Conservation (phyloP, 2,113 vertebrate genomes). For the Telmatochromis sp. region DNA sequence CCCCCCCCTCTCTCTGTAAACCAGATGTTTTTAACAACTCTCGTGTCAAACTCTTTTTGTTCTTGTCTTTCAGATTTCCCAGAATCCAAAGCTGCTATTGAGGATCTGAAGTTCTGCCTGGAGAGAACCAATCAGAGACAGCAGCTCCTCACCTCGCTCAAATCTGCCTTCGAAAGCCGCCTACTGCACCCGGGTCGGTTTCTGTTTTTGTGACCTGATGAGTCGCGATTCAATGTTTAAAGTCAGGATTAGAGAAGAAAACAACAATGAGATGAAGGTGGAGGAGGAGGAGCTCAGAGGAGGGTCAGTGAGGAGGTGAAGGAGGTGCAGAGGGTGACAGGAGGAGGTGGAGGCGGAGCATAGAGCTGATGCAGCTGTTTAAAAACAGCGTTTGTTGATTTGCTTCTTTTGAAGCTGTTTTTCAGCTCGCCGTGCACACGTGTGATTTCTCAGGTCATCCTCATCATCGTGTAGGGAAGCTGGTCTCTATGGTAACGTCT, state of each 20-base stretch:
- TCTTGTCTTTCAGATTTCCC: constrained; percentile 81
- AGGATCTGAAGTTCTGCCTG: constrained; percentile 93
- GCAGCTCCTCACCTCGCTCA: constrained; percentile 89
- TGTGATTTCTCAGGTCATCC: not conserved
- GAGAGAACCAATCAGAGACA: constrained; percentile 92
- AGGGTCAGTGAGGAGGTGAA: not conserved
- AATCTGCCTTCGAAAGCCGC: constrained; percentile 86
- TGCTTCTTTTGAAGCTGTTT: not conserved
- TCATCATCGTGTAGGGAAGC: not conserved
- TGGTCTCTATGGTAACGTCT: not conserved
- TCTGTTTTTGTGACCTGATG: not conserved
- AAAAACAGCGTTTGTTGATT: not conserved
- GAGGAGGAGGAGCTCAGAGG: not conserved
- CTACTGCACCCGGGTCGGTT: constrained; percentile 89
- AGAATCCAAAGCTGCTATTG: constrained; percentile 90
- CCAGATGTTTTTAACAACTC: not conserved
- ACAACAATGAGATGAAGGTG: not conserved
- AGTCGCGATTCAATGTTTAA: rapidly evolving
- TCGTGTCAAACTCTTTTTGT: rapidly evolving
- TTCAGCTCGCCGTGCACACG: not conserved
- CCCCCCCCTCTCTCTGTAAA: not conserved
- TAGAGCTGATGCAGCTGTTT: not conserved
- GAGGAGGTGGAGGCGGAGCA: not conserved
- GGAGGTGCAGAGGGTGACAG: not conserved
- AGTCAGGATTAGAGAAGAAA: not conserved